phyloP scores from a whole-genome alignment of 2,113 vertebrate genomes.

The Peromyscus leucopus region DNA sequence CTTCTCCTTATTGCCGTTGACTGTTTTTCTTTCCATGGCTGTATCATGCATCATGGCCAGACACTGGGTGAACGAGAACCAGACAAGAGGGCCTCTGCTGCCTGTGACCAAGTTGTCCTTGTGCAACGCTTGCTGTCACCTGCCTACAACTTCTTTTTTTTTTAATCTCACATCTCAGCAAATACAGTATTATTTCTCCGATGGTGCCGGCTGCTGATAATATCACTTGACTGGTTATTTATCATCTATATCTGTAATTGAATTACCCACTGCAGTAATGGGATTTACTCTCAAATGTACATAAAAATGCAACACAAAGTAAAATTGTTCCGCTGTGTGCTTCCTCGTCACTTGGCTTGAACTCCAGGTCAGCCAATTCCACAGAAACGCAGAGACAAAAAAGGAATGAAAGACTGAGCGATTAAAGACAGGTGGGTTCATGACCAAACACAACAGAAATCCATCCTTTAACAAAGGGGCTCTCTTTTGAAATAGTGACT shows the following conservation, averaged over 20 bases:
- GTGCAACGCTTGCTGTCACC: slow-evolving; percentile 42
- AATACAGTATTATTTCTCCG: slow-evolving; percentile 63
- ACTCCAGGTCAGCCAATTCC: slow-evolving; percentile 13
- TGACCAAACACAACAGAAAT: background rate
- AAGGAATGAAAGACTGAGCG: background rate
- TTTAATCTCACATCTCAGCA: slow-evolving; percentile 74
- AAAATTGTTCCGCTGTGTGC: slow-evolving; percentile 41
- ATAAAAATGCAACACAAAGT: slow-evolving; percentile 70
- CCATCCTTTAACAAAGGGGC: background rate
- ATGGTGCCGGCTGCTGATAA: slow-evolving; percentile 24
- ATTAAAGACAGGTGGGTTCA: background rate
- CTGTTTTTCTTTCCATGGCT: slow-evolving; percentile 7
- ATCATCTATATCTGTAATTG: slow-evolving; percentile 78
- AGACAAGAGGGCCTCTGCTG: slow-evolving; percentile 8
- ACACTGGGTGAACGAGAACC: background rate
- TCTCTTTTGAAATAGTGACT: background rate
- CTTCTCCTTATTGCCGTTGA: too few relatives aligned
- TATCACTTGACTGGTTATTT: slow-evolving; percentile 49
- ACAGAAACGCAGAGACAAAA: background rate
- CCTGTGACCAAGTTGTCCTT: slow-evolving; percentile 45
- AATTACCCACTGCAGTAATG: slow-evolving; percentile 73
- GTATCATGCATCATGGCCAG: background rate
- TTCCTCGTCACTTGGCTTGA: background rate
- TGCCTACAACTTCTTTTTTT: slow-evolving; percentile 62
- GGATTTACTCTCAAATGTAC: slow-evolving; percentile 70